Evolutionary conservation across 2,797 vertebrate genomes (phyloP).

Genomic region (Sebastes kiyomatsui): DNA sequence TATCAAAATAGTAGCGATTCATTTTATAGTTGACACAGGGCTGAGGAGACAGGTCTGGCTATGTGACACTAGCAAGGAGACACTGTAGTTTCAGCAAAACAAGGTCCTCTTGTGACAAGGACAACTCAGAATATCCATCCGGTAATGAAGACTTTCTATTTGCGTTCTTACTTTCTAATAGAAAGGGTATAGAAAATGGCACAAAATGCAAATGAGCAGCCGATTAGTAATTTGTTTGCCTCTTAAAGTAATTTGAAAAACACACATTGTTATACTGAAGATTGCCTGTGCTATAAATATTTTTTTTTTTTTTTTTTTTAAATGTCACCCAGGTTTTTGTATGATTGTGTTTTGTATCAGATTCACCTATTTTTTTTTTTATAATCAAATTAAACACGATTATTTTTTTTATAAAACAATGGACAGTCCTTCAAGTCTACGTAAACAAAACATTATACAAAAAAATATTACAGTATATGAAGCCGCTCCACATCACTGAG

Average conservation of each 20-base stretch:
- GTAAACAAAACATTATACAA: constrained; percentile 9
- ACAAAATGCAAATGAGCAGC: background rate
- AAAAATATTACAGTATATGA: background rate
- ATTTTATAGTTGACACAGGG: too few species aligned
- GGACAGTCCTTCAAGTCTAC: background rate
- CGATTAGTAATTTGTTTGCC: background rate
- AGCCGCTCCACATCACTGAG: constrained; percentile 24
- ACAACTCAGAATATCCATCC: background rate
- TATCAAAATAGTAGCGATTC: too few species aligned
- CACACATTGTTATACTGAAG: background rate
- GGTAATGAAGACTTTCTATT: background rate
- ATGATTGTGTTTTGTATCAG: background rate
- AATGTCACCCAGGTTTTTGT: background rate
- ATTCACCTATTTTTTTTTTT: background rate
- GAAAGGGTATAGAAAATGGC: background rate
- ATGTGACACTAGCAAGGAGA: background rate
- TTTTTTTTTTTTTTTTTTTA: background rate
- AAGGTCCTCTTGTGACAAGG: background rate
- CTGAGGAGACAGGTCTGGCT: too few species aligned
- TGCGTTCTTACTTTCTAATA: background rate
- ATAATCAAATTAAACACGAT: background rate
- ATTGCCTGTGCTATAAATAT: accelerated
- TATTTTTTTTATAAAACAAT: background rate
- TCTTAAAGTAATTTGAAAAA: background rate
- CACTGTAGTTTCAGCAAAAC: background rate